Conservation (phyloP, 2,113 vertebrate species). For the Chaetops frenatus region DNA sequence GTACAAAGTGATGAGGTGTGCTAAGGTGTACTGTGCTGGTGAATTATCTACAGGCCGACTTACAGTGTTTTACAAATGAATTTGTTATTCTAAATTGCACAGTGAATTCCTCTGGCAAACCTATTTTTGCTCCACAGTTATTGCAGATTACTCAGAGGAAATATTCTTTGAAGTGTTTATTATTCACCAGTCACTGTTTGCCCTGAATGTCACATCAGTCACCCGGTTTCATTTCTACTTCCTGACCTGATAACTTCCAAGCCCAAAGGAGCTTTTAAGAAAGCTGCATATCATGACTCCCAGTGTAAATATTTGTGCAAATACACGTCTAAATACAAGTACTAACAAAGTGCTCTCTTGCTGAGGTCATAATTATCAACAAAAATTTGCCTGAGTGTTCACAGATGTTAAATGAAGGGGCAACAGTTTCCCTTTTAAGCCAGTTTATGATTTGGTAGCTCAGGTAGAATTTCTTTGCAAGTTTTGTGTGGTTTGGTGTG, state of each 20-base stretch:
- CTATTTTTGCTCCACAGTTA: neutral
- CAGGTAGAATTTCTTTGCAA: neutral
- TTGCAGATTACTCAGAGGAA: neutral
- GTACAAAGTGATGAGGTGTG: neutral
- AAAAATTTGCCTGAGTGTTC: neutral
- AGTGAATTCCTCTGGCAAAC: neutral
- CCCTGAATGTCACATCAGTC: neutral
- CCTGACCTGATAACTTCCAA: neutral
- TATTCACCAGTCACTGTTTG: neutral
- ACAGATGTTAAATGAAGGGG: neutral
- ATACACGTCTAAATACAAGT: neutral
- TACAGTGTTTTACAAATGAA: neutral
- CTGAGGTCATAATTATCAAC: neutral
- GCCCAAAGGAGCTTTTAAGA: neutral
- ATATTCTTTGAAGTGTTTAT: neutral
- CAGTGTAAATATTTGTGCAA: constrained; percentile 24
- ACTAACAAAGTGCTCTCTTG: neutral
- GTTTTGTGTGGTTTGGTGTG: neutral
- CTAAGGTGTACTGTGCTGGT: neutral
- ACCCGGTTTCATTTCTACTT: neutral
- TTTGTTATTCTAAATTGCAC: neutral
- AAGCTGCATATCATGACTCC: neutral
- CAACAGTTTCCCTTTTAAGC: neutral
- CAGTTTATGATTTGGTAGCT: neutral
- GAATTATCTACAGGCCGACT: neutral